phyloP scores from a whole-genome alignment of 2,797 vertebrate species.

The Octomys mimax region DNA sequence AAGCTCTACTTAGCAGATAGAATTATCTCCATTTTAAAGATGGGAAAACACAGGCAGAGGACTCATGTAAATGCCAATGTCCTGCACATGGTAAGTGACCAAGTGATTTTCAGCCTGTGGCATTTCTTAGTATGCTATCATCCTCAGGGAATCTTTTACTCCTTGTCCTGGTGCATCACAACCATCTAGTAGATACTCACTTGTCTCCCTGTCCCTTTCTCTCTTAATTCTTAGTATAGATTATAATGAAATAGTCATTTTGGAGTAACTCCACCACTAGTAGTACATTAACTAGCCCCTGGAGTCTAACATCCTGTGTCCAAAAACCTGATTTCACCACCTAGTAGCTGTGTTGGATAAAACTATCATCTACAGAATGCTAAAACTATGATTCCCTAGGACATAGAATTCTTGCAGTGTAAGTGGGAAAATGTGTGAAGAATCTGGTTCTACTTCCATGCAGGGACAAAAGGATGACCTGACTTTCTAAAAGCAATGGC shows the following conservation, averaged over 20 bases:
- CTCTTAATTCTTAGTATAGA: neutral
- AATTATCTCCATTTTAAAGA: neutral
- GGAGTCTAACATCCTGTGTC: neutral
- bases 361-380: neutral
- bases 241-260: neutral
- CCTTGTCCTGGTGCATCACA: neutral
- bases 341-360: neutral
- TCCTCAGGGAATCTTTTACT: neutral
- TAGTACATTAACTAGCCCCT: neutral
- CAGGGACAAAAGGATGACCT: neutral
- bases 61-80: neutral
- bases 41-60: neutral
- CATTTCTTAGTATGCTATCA: neutral
- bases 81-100: fast-evolving
- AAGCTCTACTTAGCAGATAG: neutral
- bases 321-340: neutral
- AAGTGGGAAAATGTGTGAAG: neutral
- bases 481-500: neutral
- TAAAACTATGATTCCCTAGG: neutral
- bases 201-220: neutral
- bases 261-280: neutral
- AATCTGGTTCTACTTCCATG: neutral
- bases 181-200: neutral
- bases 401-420: neutral
- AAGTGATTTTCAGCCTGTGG: neutral